Base-by-base conservation (phyloP, 2,888 invertebrate genomes). In the Protophormia terraenovae region DNA sequence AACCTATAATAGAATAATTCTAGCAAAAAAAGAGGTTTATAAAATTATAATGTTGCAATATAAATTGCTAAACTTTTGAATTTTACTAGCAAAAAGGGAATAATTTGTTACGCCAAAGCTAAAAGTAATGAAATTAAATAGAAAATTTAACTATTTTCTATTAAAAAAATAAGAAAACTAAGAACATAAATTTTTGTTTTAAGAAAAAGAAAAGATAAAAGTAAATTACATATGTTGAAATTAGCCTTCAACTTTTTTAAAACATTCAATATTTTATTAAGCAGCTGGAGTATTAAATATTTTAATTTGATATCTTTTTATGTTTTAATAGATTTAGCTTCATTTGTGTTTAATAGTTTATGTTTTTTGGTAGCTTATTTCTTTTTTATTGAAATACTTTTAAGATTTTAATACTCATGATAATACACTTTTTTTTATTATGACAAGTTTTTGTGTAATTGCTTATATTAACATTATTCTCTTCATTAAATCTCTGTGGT, bases 11-110 rank as follows among this genome's bases (percentile, higher is more conserved):
- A 22, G 29, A 50, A 35, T n/a, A 38, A 38, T 60, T 8, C n/a
- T 22, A 10, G 5, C 3, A 35, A 22, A 35, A 19, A 2, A 35
- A 38, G 14, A 38, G 38, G 41, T 8, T 64, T 64, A n/a, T 45
- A 66, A 47, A 66, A 66, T 66, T 66, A 66, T 66, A 66, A 66
- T 66, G 47, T 47, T 66, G 45, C 29, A 22, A 24, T 16, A 12
- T 14, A 45, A 72, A 41, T 55, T 55, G 38, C 55, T 12, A 55
- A 58, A 72, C 58, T 58, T 72, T 29, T 29, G 32, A 19, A 50
- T 67, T 76, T 78, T 78, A 78, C 27, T 71, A 50, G 60, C 69
- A 19, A 19, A 69, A 62, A 10, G 78, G 78, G 78, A 78, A 78
- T 62, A 78, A 78, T 78, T 78, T 78, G 69, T 78, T 50, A 78